phyloP scores from a whole-genome alignment of 2,113 vertebrate genomes.

The Cricetomys ansorgei region DNA sequence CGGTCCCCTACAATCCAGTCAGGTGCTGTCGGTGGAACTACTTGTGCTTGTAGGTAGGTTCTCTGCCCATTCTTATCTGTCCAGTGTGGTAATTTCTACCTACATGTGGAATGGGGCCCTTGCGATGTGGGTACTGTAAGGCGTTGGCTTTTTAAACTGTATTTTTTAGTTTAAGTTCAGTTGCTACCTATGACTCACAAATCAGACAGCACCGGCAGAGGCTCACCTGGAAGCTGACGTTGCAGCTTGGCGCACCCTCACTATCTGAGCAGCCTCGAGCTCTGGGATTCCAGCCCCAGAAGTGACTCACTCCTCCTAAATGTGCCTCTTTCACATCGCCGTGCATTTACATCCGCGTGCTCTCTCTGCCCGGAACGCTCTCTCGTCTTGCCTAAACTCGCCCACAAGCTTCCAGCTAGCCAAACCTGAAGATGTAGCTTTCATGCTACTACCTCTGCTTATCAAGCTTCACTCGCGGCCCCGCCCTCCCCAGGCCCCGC shows the following conservation, averaged over 20 bases:
- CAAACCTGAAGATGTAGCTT: background rate
- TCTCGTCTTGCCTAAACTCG: slow-evolving; percentile 61
- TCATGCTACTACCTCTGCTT: background rate
- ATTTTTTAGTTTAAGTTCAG: background rate
- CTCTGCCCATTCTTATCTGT: fast-evolving
- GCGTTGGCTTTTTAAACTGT: background rate
- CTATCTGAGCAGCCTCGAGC: background rate
- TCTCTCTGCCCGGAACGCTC: slow-evolving; percentile 54
- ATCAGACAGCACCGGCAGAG: background rate
- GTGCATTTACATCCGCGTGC: background rate
- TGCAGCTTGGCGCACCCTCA: background rate
- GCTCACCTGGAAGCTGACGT: background rate
- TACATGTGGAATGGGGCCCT: background rate
- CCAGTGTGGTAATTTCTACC: background rate
- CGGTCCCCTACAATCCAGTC: background rate
- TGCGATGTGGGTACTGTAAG: background rate
- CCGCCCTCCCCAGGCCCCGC: background rate
- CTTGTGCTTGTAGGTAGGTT: fast-evolving
- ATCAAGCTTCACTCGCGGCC: background rate
- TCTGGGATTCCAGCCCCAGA: slow-evolving; percentile 36
- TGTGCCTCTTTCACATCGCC: slow-evolving; percentile 1
- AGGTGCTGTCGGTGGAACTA: background rate
- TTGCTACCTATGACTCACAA: no score
- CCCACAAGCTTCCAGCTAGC: background rate
- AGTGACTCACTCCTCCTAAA: slow-evolving; percentile 21